Evolutionary conservation across 2,888 invertebrate species (phyloP), one percentile per base, ranked within the genome.

Genomic region (Mimas tiliae): DNA sequence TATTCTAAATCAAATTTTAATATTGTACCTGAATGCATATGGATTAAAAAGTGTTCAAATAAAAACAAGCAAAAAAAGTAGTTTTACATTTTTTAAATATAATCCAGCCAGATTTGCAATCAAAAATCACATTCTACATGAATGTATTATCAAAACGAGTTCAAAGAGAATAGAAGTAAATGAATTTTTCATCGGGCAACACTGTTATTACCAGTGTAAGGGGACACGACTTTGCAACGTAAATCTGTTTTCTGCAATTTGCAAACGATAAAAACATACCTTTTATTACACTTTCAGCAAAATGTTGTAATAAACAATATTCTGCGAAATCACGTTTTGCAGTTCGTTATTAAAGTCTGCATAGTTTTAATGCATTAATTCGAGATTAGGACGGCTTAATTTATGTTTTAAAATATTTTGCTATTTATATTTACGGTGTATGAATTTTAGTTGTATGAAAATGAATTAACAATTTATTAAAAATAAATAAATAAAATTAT

Each of bases 121-220:
- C 65, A 14, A 74, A 77, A 76, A 68, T 73, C 64, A 72, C 71
- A 74, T 78, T 75, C 68, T 72, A 70, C 65, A 50, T 11, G 50
- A 75, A 79, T 73, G 72, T 74, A 74, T 74, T 72, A 75, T 67
- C 66, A 72, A 71, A 66, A 71, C 72, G 71, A 75, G 75, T 77
- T 81, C 80, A 78, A 80, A 81, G 75, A 63, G 65, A 63, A 65
- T 67, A 70, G 66, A 76, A 71, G 73, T 70, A 72, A 75, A 79
- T 80, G 75, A 76, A 74, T 80, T 81, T 81, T 79, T 78, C 70
- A 79, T 75, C 72, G 71, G 69, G 72, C 73, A 80, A 75, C 75
- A 74, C 69, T 62, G 73, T 72, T 67, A 55, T 63, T 42, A 47
- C 55, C 55, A 9, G 55, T 42, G 48, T 47, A 48, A 69, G 75